These are phyloP conservation scores for Drosophila oshimai DNA, from an alignment of 1,140 invertebrate species.

Conservation along the genomic window DNA sequence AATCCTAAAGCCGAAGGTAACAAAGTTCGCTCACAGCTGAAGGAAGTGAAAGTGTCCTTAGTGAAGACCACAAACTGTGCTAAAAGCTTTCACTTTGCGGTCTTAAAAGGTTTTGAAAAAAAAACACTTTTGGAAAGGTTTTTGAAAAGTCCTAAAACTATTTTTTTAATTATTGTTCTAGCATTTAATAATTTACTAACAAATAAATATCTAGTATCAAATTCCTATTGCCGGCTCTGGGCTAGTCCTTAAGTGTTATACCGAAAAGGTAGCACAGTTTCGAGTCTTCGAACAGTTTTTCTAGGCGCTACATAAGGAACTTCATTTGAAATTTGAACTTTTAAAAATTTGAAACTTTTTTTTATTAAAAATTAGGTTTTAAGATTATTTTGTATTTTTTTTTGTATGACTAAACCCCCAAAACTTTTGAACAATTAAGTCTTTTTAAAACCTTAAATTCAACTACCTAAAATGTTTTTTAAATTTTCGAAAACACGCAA, in stretches of 20 bases:
- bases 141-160: too few relatives aligned
- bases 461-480: not conserved
- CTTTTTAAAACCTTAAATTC: not conserved
- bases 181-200: too few relatives aligned
- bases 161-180: too few relatives aligned
- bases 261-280: constrained; percentile 37
- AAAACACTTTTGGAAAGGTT: not conserved
- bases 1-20: not conserved
- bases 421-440: too few relatives aligned
- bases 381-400: not conserved
- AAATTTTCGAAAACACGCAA: not conserved
- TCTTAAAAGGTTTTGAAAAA: not conserved
- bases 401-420: too few relatives aligned
- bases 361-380: too few relatives aligned
- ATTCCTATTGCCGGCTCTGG: not conserved
- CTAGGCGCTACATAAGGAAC: not conserved
- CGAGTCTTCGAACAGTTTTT: not conserved
- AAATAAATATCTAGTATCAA: too few relatives aligned
- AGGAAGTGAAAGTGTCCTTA: constrained; percentile 31
- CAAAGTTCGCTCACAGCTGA: constrained; percentile 17
- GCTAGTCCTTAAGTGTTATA: not conserved
- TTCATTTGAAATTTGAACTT: not conserved
- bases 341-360: not conserved
- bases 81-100: constrained; percentile 4
- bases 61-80: constrained; percentile 1